Evolutionary conservation across 2,888 invertebrate species (phyloP), one percentile per base, ranked within the genome.

Genomic region (Habroteleia sp.): DNA sequence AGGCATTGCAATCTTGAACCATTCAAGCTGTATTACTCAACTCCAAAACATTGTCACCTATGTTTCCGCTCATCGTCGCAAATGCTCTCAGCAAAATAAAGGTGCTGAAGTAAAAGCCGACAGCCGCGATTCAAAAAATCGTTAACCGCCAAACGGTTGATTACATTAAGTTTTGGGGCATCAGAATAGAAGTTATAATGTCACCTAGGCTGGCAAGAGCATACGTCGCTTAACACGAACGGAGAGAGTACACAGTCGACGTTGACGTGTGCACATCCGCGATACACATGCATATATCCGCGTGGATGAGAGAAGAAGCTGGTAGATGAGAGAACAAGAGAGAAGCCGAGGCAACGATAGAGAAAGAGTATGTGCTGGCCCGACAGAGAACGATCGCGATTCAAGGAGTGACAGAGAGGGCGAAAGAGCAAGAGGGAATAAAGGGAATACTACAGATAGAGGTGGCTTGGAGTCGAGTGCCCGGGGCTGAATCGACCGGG

Each of bases 401-500:
- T 48, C 35, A 65, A 37, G 63, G 66, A 66, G 73, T 46, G 72
- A 63, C 35, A 42, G 82, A 81, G 83, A 80, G 82, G 35, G 50
- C 41, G 58, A 48, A 58, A 58, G 68, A 68, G 68, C 68, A 58
- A 83, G 83, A 82, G 86, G 81, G 84, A 85, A 86, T 86, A 83
- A 83, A 83, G 86, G 81, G 84, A 85, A 86, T 86, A 85, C 82
- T 81, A 84, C 85, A 86, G 86, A 86, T 86, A 86, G 86, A 83
- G 85, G 81, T 86, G 85, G 86, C 85, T 86, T 86, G 84, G 85
- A 87, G 87, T 86, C 85, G 76, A 76, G 76, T 76, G 76, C 76
- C 76, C 76, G 76, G 76, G 76, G 76, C 76, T 76, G 76, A 76
- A 76, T 76, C 76, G 73, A 76, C 76, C 76, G 76, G 76, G 76